Conservation (phyloP, 1,140 invertebrate species). For the Macrostomum lignano region DNA sequence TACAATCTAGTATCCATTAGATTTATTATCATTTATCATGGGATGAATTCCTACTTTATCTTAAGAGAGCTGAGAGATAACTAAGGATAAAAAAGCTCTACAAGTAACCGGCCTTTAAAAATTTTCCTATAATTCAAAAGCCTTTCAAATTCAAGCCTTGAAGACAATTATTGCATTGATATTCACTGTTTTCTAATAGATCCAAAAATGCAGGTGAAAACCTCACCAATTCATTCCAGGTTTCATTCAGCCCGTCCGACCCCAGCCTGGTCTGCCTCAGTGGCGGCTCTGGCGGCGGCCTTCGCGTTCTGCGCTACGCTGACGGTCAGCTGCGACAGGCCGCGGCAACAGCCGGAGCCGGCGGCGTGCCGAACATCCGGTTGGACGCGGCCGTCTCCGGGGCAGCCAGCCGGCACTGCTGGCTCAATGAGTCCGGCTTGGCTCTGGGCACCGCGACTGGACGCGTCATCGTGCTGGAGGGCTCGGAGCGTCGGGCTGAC, state of each 20-base stretch:
- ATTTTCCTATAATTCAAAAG: too few relatives aligned
- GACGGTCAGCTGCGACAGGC: constrained; percentile 45
- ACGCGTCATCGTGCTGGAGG: too few relatives aligned
- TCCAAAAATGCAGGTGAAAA: constrained; percentile 8
- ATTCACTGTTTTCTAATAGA: constrained; percentile 40
- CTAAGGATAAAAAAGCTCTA: too few relatives aligned
- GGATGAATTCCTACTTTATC: too few relatives aligned
- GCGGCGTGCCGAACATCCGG: constrained; percentile 45
- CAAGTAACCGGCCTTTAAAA: too few relatives aligned
- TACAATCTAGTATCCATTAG: too few relatives aligned
- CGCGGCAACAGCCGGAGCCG: constrained; percentile 42
- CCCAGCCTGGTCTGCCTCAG: constrained; percentile 41
- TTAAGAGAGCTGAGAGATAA: too few relatives aligned
- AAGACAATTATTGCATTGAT: too few relatives aligned
- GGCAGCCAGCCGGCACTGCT: constrained; percentile 1
- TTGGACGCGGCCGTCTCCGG: constrained; percentile 17
- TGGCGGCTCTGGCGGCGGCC: constrained; percentile 39
- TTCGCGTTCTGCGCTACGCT: constrained; percentile 45
- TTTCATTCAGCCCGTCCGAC: constrained; percentile 46
- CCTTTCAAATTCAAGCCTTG: too few relatives aligned
- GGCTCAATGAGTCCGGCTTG: too few relatives aligned
- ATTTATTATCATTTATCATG: too few relatives aligned
- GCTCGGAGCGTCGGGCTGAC: too few relatives aligned
- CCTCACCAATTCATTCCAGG: constrained; percentile 15
- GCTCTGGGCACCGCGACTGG: not conserved